Percentiles rank a stretch among this genome's conserved stretches.
Conservation (phyloP, 35 echinoderm and acorn worm species). For the Ophioderma brevispina region DNA sequence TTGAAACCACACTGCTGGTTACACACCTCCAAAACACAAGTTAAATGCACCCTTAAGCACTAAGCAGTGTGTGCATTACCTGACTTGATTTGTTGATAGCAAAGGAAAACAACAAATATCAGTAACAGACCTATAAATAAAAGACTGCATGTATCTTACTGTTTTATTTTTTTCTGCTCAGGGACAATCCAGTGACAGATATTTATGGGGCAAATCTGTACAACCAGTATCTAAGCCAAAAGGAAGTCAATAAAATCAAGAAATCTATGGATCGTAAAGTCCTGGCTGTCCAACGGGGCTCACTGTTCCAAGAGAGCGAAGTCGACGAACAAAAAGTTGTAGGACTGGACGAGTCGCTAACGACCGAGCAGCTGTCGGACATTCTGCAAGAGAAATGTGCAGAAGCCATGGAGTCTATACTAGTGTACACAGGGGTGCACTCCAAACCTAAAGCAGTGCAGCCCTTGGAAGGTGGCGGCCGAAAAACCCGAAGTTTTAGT, state of each 20-base stretch:
- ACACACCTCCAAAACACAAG: no score
- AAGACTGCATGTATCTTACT: no score
- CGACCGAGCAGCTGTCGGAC: constrained; percentile 44
- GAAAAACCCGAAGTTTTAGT: constrained; percentile 4
- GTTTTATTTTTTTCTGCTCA: constrained; percentile 28
- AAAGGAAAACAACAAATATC: no score
- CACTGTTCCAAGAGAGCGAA: not conserved
- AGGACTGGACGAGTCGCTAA: not conserved
- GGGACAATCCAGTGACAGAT: constrained; percentile 96
- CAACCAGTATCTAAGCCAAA: constrained; percentile 86
- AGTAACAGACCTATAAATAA: no score
- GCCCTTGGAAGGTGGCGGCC: constrained; percentile 37
- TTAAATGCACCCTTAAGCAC: no score
- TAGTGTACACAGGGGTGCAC: constrained; percentile 89
- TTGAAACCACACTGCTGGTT: no score
- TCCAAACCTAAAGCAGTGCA: constrained; percentile 56
- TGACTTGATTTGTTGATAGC: no score
- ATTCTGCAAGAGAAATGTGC: constrained; percentile 62
- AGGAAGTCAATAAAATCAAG: constrained; percentile 68
- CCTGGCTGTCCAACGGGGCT: constrained; percentile 26
- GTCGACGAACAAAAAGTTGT: not conserved
- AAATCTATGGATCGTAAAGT: constrained; percentile 23
- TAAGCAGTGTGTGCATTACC: no score
- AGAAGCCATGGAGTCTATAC: constrained; percentile 77
- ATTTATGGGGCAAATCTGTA: constrained; percentile 99